phyloP scores from a whole-genome alignment of 2,797 vertebrate genomes.

The Coranthus polyacanthus region DNA sequence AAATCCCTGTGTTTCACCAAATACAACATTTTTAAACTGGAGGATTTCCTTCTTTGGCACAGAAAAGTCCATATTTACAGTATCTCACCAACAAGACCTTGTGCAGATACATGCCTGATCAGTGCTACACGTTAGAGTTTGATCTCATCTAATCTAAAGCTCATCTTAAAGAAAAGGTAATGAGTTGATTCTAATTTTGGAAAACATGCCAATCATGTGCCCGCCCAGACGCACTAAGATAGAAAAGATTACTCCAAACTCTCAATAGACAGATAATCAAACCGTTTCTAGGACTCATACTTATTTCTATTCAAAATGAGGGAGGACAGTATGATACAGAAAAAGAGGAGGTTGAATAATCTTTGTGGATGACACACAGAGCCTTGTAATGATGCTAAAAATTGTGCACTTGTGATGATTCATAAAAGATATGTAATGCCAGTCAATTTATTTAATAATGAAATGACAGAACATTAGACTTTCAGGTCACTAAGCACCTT shows the following conservation, averaged over 20 bases:
- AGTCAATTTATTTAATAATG: slow-evolving; percentile 31
- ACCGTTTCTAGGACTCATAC: slow-evolving; percentile 1
- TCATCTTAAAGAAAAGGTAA: slow-evolving; percentile 45
- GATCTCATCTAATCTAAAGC: neutral
- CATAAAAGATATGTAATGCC: slow-evolving; percentile 15
- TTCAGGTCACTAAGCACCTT: slow-evolving; percentile 8
- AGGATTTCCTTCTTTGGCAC: neutral
- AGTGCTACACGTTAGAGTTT: neutral
- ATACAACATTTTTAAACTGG: neutral
- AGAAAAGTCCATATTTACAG: neutral
- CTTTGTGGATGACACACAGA: neutral
- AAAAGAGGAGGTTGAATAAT: neutral
- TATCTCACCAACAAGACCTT: neutral
- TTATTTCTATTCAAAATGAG: neutral
- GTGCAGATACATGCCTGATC: no score
- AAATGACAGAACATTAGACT: slow-evolving; percentile 28
- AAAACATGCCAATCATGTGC: neutral
- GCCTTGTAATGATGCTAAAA: slow-evolving; percentile 10
- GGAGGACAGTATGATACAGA: neutral
- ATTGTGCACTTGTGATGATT: slow-evolving; percentile 16
- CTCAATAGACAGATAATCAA: slow-evolving; percentile 5
- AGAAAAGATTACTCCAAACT: slow-evolving; percentile 29
- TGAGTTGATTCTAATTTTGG: neutral
- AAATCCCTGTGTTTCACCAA: neutral
- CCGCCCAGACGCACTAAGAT: slow-evolving; percentile 1